phyloP scores from a whole-genome alignment of 2,797 vertebrate genomes.

The Acrossocheilus wenchowensis region DNA sequence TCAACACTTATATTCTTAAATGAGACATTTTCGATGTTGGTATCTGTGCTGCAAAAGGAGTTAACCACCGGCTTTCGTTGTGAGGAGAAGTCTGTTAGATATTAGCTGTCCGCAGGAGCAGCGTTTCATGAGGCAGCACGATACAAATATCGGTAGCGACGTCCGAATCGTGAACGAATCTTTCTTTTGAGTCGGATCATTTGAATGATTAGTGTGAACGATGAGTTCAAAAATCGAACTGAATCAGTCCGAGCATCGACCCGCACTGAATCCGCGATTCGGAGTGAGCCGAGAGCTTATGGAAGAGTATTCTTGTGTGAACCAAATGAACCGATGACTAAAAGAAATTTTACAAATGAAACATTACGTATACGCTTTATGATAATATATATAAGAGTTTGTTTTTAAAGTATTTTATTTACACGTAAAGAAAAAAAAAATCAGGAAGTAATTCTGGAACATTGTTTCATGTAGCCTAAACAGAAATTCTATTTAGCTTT shows the following conservation, averaged over 20 bases:
- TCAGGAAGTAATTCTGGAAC: not conserved
- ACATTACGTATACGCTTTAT: not conserved
- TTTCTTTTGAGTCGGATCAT: slow-evolving; percentile 16
- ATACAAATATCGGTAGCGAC: not conserved
- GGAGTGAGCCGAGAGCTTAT: not conserved
- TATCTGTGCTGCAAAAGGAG: not conserved
- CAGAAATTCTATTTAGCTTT: not conserved
- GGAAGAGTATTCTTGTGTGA: not conserved
- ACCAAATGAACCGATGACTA: not conserved
- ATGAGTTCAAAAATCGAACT: not conserved
- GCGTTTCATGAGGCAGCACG: not conserved
- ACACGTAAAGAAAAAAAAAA: not conserved
- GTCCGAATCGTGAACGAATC: not conserved
- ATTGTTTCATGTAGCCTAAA: not conserved
- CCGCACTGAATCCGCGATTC: not conserved
- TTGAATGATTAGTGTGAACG: not conserved
- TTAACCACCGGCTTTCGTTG: not conserved
- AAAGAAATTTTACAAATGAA: not conserved
- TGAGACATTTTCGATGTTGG: not conserved
- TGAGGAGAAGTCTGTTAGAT: not conserved
- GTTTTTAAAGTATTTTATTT: not conserved
- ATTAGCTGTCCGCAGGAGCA: not conserved
- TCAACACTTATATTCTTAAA: not conserved
- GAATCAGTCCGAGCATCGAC: not conserved
- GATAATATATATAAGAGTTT: not conserved